Evolutionary conservation across 2,113 vertebrate genomes (phyloP).

Genomic region (Coptodon bakossiorum): DNA sequence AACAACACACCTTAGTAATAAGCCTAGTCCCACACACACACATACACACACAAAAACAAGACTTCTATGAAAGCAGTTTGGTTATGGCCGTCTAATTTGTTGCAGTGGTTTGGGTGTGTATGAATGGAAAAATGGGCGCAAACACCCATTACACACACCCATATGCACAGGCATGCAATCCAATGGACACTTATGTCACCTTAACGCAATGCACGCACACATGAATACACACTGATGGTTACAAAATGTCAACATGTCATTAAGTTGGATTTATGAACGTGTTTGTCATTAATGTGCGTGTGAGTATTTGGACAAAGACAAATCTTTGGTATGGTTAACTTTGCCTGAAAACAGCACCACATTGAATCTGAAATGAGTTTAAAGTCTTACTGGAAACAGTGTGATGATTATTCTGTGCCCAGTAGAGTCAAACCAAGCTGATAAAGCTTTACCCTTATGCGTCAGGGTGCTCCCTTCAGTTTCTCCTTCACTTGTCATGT

Average conservation of each 20-base stretch:
- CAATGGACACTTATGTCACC: neutral
- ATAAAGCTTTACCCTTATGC: neutral
- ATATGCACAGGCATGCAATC: neutral
- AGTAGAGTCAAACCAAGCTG: neutral
- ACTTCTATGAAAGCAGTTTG: rapidly evolving
- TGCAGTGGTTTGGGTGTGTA: neutral
- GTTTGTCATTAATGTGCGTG: rapidly evolving
- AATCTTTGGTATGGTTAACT: neutral
- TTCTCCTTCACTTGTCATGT: neutral
- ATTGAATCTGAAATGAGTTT: neutral
- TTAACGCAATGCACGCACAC: neutral
- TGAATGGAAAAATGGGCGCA: slow-evolving; percentile 39
- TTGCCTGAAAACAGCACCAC: neutral
- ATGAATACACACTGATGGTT: neutral
- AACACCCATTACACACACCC: neutral
- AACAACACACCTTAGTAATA: neutral
- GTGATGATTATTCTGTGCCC: neutral
- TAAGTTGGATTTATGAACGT: rapidly evolving
- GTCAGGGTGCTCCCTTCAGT: neutral
- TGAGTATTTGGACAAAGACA: neutral
- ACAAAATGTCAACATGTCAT: neutral
- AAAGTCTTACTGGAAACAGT: neutral
- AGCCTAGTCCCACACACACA: neutral
- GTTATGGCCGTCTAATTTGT: neutral
- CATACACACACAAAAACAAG: rapidly evolving